phyloP scores from a whole-genome alignment of 1,140 invertebrate genomes.

The Drosophila lini region DNA sequence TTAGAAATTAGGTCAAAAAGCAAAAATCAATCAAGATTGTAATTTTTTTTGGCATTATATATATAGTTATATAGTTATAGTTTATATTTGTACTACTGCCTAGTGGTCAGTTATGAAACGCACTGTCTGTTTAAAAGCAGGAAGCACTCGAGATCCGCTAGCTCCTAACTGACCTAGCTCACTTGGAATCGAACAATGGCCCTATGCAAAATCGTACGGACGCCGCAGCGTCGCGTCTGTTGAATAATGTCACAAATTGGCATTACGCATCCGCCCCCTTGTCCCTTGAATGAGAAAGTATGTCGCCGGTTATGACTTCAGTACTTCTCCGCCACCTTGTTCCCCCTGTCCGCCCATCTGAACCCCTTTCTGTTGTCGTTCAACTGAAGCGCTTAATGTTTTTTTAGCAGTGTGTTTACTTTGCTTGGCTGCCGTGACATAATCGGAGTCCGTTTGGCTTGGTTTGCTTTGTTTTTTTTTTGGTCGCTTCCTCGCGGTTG shows the following conservation, averaged over 20 bases:
- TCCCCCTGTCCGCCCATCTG: not conserved
- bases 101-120: slow-evolving; percentile 8
- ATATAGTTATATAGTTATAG: no score
- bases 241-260: slow-evolving; percentile 74
- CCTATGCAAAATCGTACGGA: slow-evolving; percentile 58
- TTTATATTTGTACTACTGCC: not conserved
- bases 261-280: slow-evolving; percentile 60
- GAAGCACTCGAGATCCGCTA: slow-evolving; percentile 10
- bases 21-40: no score
- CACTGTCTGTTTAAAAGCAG: slow-evolving; percentile 17
- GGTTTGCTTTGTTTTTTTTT: slow-evolving; percentile 21
- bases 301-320: slow-evolving; percentile 48
- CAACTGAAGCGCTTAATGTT: slow-evolving; percentile 78
- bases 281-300: slow-evolving; percentile 69
- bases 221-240: slow-evolving; percentile 10
- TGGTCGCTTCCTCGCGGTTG: slow-evolving; percentile 11
- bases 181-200: slow-evolving; percentile 24
- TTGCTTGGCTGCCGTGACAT: slow-evolving; percentile 60
- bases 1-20: no score
- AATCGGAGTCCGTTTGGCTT: slow-evolving; percentile 54
- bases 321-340: not conserved
- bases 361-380: slow-evolving; percentile 12
- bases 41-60: no score
- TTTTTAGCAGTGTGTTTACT: slow-evolving; percentile 56
- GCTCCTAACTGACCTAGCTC: slow-evolving; percentile 42